phyloP scores from a whole-genome alignment of 2,797 vertebrate species.

The Syngnathus rostellatus region DNA sequence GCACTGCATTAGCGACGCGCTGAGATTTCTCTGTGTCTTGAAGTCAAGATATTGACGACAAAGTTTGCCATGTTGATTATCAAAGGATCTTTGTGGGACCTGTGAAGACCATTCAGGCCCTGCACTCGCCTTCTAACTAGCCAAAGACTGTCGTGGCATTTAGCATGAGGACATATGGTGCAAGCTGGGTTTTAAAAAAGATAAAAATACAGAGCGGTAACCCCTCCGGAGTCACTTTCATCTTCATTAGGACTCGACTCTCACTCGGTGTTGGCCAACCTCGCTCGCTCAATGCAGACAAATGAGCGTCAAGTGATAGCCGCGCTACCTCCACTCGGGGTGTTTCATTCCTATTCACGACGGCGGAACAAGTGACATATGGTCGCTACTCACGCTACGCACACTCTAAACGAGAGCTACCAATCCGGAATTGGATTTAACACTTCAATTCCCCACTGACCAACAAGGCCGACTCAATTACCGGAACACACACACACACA shows the following conservation, averaged over 20 bases:
- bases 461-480: slow-evolving; percentile 69
- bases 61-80: slow-evolving; percentile 30
- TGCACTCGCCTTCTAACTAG: neutral
- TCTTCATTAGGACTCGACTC: slow-evolving; percentile 43
- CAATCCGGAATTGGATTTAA: slow-evolving; percentile 76
- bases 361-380: slow-evolving; percentile 70
- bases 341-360: slow-evolving; percentile 75
- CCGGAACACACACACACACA: slow-evolving; percentile 47
- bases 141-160: neutral
- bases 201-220: neutral
- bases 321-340: slow-evolving; percentile 30
- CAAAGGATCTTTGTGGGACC: neutral
- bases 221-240: slow-evolving; percentile 25
- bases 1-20: slow-evolving; percentile 71
- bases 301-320: slow-evolving; percentile 32
- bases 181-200: neutral
- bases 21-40: slow-evolving; percentile 59
- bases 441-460: slow-evolving; percentile 71
- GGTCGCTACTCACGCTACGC: slow-evolving; percentile 59
- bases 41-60: slow-evolving; percentile 26
- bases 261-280: slow-evolving; percentile 22
- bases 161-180: neutral
- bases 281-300: slow-evolving; percentile 37
- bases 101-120: too few relatives aligned
- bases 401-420: slow-evolving; percentile 59